These are phyloP conservation scores for Panagrolaimus sp. DNA, from an alignment of 1,140 invertebrate genomes.

Conservation along the genomic window DNA sequence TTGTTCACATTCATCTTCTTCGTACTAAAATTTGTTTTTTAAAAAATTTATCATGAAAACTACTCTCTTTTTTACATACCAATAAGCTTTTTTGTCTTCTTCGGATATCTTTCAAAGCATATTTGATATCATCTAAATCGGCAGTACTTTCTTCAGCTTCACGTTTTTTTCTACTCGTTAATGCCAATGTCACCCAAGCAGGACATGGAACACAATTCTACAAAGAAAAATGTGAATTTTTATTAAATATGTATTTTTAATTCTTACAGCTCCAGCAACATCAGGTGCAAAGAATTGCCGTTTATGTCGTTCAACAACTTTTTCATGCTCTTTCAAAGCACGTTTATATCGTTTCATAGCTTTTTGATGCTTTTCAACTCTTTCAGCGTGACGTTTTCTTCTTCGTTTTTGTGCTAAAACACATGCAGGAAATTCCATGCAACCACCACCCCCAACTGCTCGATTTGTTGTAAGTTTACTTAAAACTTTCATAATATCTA, in stretches of 20 bases:
- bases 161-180: constrained; percentile 27
- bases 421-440: constrained; percentile 47
- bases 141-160: constrained; percentile 7
- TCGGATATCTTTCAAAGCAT: constrained; percentile 12
- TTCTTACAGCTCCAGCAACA: constrained; percentile 24
- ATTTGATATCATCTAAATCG: not conserved
- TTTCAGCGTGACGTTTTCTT: constrained; percentile 39
- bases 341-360: constrained; percentile 27
- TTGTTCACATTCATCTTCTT: constrained; percentile 37
- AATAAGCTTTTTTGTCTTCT: constrained; percentile 32
- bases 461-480: constrained; percentile 21
- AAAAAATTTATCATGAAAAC: constrained; percentile 10
- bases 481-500: constrained; percentile 44
- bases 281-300: constrained; percentile 47
- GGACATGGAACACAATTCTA: constrained; percentile 46
- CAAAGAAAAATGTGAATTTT: not conserved
- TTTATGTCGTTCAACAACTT: constrained; percentile 36
- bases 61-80: not conserved
- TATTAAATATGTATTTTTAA: not conserved
- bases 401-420: constrained; percentile 39
- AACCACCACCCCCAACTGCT: constrained; percentile 24
- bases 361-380: constrained; percentile 25
- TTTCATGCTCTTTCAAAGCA: constrained; percentile 27
- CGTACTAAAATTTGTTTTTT: not conserved
- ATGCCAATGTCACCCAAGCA: constrained; percentile 45